Evolutionary conservation across 1,140 invertebrate genomes (phyloP).

Genomic region (Drosophila mojavensis): DNA sequence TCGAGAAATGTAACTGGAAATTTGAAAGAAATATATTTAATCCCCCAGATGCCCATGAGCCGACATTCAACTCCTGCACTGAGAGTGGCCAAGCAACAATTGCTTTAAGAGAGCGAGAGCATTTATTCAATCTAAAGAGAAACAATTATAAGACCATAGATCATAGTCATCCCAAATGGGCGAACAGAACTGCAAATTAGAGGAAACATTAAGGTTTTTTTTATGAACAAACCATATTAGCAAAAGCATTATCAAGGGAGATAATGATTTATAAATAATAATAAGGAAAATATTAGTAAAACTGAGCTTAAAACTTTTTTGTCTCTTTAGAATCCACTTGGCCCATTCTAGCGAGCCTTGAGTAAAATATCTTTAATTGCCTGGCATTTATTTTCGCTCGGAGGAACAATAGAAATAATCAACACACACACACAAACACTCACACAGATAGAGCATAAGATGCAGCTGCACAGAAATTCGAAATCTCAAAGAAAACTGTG

Average conservation of each 20-base stretch:
- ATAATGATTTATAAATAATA: no score
- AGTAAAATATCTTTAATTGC: constrained; percentile 7
- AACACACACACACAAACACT: constrained; percentile 1
- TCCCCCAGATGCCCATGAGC: background rate
- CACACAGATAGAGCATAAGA: background rate
- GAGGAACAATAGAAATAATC: constrained; percentile 28
- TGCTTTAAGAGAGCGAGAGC: no score
- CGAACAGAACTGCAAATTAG: no score
- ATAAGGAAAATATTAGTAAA: no score
- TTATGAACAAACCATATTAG: no score
- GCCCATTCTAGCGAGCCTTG: background rate
- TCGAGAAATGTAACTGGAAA: constrained; percentile 28
- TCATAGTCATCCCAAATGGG: no score
- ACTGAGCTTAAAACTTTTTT: no score
- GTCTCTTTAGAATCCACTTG: no score
- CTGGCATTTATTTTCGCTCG: constrained; percentile 1
- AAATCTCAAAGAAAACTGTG: constrained; percentile 36
- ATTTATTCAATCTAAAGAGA: no score
- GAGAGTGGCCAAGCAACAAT: background rate
- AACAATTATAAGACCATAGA: no score
- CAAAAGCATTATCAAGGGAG: no score
- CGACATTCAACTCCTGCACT: background rate
- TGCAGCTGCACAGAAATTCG: constrained; percentile 6
- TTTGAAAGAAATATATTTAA: background rate
- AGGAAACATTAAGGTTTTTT: no score